Evolutionary conservation across 2,888 invertebrate species (phyloP).

Genomic region (Xiphydria camelus): DNA sequence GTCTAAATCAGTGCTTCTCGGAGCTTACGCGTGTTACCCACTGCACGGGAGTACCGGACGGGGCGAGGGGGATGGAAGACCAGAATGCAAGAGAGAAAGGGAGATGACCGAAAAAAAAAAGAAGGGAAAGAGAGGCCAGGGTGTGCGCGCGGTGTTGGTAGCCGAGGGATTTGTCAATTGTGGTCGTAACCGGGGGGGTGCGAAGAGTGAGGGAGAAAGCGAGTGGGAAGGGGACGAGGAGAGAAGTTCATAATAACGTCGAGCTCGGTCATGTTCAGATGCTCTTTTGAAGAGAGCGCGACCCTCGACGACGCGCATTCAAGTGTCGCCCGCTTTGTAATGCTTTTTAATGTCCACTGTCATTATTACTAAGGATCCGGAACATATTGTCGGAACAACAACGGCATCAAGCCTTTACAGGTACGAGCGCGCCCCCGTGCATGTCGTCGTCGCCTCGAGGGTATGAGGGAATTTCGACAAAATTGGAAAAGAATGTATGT

Average conservation of each 20-base stretch:
- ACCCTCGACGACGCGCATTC: constrained; percentile 48
- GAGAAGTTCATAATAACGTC: constrained; percentile 51
- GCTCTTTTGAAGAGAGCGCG: constrained; percentile 49
- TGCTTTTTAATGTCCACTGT: constrained; percentile 50
- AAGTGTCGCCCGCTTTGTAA: constrained; percentile 54
- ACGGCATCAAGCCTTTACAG: constrained; percentile 41
- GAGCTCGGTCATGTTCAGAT: constrained; percentile 42
- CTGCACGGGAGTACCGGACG: constrained; percentile 1
- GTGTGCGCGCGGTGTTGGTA: no score
- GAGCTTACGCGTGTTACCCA: constrained; percentile 8
- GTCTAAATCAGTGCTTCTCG: constrained; percentile 17
- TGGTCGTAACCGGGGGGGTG: constrained; percentile 18
- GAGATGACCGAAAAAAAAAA: no score
- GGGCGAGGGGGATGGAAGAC: neutral
- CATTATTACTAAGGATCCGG: constrained; percentile 50
- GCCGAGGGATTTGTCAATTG: constrained; percentile 32
- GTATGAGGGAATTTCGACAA: no score
- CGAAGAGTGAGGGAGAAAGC: constrained; percentile 24
- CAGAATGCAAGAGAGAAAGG: no score
- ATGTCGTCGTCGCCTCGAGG: no score
- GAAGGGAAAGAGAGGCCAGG: no score
- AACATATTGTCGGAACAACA: constrained; percentile 48
- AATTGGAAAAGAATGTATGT: neutral
- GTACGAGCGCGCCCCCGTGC: no score
- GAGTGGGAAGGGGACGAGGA: constrained; percentile 34